A percentile compares a stretch with the other conserved stretches of the same genome.
phyloP scores from a whole-genome alignment of 2,888 invertebrate genomes.

The Gasteruption jaculator region DNA sequence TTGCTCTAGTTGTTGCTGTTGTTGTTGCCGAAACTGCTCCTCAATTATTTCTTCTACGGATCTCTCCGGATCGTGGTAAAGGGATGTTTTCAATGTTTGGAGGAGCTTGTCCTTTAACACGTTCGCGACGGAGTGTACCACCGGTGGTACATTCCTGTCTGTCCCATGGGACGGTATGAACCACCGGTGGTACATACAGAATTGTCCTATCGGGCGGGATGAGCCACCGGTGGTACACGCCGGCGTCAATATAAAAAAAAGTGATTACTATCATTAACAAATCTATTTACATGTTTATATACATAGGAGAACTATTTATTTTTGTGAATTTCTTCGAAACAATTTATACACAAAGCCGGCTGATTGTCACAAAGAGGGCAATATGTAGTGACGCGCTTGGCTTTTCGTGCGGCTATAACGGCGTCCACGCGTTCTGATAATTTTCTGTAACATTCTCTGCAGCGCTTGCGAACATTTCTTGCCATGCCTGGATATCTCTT shows the following conservation, averaged over 20 bases:
- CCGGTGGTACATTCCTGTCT: too few species aligned
- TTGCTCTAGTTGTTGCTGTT: too few species aligned
- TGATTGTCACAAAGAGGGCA: slow-evolving; percentile 10
- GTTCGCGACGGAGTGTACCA: too few species aligned
- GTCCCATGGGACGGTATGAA: slow-evolving; percentile 11
- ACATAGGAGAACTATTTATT: slow-evolving; percentile 9
- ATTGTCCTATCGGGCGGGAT: slow-evolving; percentile 8
- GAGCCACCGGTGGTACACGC: slow-evolving; percentile 11
- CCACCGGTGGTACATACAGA: slow-evolving; percentile 11
- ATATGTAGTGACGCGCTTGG: slow-evolving; percentile 12
- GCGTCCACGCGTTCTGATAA: slow-evolving; percentile 7
- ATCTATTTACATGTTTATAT: slow-evolving; percentile 3
- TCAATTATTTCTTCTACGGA: too few species aligned
- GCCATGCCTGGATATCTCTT: slow-evolving; percentile 10
- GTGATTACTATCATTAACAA: neutral
- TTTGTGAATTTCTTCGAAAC: slow-evolving; percentile 9
- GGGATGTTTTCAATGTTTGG: too few species aligned
- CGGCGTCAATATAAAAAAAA: slow-evolving; percentile 3
- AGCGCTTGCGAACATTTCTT: slow-evolving; percentile 14
- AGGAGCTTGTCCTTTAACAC: too few species aligned
- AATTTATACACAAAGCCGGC: slow-evolving; percentile 11
- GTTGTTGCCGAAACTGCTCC: too few species aligned
- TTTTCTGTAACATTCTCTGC: slow-evolving; percentile 15
- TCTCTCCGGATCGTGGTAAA: too few species aligned
- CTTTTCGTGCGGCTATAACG: slow-evolving; percentile 7